Evolutionary conservation across 2,888 invertebrate genomes (phyloP).

Genomic region (Dryobotodes eremita): DNA sequence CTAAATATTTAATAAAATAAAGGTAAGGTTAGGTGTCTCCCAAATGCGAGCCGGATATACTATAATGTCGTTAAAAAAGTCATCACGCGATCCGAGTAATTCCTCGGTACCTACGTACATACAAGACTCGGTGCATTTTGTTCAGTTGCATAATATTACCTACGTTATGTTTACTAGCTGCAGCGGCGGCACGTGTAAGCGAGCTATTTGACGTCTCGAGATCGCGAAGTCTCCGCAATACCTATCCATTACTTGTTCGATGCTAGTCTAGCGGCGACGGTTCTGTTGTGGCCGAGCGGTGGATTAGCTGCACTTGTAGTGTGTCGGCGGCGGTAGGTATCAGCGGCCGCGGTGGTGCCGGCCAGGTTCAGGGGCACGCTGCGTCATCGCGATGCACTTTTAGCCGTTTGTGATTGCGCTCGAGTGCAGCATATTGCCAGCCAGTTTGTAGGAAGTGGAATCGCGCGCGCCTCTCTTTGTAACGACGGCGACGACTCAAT

Average conservation of each 20-base stretch:
- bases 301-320: slow-evolving; percentile 29
- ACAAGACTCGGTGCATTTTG: slow-evolving; percentile 64
- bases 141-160: slow-evolving; percentile 81
- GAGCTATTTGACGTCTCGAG: slow-evolving; percentile 42
- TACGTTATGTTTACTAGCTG: slow-evolving; percentile 76
- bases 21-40: neutral
- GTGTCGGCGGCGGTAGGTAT: neutral
- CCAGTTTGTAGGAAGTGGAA: slow-evolving; percentile 62
- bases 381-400: slow-evolving; percentile 76
- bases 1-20: neutral
- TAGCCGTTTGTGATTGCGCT: slow-evolving; percentile 66
- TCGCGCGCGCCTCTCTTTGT: slow-evolving; percentile 62
- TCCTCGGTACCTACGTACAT: slow-evolving; percentile 24
- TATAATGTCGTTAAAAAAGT: slow-evolving; percentile 17
- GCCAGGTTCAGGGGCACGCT: slow-evolving; percentile 75
- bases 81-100: slow-evolving; percentile 41
- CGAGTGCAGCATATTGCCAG: slow-evolving; percentile 63
- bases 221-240: slow-evolving; percentile 31
- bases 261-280: slow-evolving; percentile 11
- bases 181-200: slow-evolving; percentile 79
- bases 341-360: slow-evolving; percentile 47
- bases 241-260: slow-evolving; percentile 63
- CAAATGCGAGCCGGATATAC: neutral
- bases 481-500: slow-evolving; percentile 36
- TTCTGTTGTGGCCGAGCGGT: slow-evolving; percentile 36